Evolutionary conservation across 2,797 vertebrate species (phyloP).

Genomic region (Rhinichthys osculus): DNA sequence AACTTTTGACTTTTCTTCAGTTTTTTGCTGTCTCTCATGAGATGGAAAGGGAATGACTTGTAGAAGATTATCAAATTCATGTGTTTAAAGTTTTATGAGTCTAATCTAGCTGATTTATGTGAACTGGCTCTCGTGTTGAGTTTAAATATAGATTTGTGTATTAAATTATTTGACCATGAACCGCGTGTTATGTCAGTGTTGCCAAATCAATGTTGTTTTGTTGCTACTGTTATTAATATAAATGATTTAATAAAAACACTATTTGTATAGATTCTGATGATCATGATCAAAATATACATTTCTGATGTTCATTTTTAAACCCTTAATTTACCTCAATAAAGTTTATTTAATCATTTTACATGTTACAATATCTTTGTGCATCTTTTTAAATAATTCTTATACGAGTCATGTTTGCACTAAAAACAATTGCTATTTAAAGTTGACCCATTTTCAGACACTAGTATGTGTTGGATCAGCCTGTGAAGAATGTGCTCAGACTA

Average conservation of each 20-base stretch:
- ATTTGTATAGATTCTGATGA: slow-evolving; percentile 5
- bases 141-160: neutral
- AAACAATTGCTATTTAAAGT: slow-evolving; percentile 9
- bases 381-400: neutral
- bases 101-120: neutral
- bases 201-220: slow-evolving; percentile 23
- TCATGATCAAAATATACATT: slow-evolving; percentile 9
- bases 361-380: neutral
- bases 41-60: neutral
- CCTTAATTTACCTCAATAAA: slow-evolving; percentile 25
- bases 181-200: neutral
- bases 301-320: neutral
- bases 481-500: slow-evolving; percentile 44
- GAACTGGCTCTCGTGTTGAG: neutral
- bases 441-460: neutral
- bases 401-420: neutral
- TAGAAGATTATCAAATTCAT: neutral
- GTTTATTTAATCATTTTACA: slow-evolving; percentile 7
- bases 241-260: neutral
- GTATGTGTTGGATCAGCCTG: neutral
- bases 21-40: neutral
- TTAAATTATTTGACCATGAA: neutral
- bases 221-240: neutral
- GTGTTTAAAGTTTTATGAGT: neutral
- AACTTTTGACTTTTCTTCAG: neutral